Evolutionary conservation across 2,113 vertebrate genomes (phyloP).

Genomic region (Tonatia bakeri): DNA sequence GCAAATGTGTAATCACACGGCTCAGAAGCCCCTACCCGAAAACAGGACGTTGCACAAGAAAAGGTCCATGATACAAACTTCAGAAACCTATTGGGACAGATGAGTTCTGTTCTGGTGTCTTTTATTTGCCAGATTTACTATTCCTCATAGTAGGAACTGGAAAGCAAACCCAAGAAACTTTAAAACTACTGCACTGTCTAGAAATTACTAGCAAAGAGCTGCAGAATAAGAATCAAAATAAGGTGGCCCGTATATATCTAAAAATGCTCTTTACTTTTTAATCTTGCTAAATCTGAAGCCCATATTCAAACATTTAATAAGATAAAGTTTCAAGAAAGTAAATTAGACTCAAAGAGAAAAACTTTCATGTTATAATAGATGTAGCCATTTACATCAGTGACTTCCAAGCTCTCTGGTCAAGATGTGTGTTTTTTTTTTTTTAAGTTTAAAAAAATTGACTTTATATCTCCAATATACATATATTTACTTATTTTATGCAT

Average conservation of each 20-base stretch:
- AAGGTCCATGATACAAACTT: background rate
- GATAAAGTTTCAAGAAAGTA: background rate
- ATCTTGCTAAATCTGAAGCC: background rate
- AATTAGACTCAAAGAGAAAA: background rate
- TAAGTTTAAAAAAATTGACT: background rate
- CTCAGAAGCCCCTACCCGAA: background rate
- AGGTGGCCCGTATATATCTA: background rate
- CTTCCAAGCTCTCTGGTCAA: background rate
- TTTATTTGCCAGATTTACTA: background rate
- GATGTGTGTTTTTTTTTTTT: background rate
- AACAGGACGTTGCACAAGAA: background rate
- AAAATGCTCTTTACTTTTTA: background rate
- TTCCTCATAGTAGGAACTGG: background rate
- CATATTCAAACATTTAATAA: background rate
- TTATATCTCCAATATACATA: background rate
- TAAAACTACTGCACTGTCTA: background rate
- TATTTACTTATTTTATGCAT: background rate
- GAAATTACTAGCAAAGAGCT: background rate
- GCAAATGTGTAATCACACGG: background rate
- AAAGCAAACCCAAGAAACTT: background rate
- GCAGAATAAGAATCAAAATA: background rate
- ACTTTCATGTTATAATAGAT: background rate
- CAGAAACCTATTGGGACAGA: background rate
- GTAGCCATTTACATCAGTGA: background rate
- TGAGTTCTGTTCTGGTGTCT: background rate